Percentiles rank a stretch among this genome's conserved stretches.
These are phyloP conservation scores for Mythimna impura DNA, from an alignment of 2,888 invertebrate species.

Conservation along the genomic window DNA sequence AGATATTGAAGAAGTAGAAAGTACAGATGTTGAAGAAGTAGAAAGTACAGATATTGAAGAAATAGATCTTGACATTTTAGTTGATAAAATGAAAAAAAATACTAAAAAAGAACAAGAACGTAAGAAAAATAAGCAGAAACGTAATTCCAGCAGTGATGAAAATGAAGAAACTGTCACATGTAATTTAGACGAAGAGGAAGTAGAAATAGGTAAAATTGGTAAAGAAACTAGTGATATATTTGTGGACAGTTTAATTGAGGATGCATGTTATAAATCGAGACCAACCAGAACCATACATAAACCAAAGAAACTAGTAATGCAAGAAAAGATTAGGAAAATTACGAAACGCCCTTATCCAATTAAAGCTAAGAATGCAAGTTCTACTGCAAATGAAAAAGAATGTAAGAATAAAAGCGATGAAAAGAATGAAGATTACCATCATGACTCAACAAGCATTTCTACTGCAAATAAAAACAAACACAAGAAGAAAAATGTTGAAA, in stretches of 20 bases:
- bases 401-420: neutral
- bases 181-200: constrained; percentile 11
- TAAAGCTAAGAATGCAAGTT: neutral
- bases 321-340: rapidly evolving
- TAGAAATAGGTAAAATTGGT: neutral
- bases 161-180: neutral
- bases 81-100: neutral
- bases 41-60: constrained; percentile 3
- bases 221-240: constrained; percentile 18
- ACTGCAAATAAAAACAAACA: neutral
- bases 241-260: neutral
- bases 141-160: constrained; percentile 14
- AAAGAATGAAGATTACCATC: constrained; percentile 24
- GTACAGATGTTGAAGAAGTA: neutral
- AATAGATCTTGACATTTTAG: neutral
- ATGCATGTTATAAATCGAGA: neutral
- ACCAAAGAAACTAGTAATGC: neutral
- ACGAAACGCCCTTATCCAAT: neutral
- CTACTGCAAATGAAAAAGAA: neutral
- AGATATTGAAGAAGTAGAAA: too few relatives aligned
- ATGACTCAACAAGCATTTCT: constrained; percentile 34
- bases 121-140: neutral
- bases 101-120: neutral
- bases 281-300: neutral
- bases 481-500: neutral